Base-by-base conservation (phyloP, 2,113 vertebrate species). In the Ifrita kowaldi region DNA sequence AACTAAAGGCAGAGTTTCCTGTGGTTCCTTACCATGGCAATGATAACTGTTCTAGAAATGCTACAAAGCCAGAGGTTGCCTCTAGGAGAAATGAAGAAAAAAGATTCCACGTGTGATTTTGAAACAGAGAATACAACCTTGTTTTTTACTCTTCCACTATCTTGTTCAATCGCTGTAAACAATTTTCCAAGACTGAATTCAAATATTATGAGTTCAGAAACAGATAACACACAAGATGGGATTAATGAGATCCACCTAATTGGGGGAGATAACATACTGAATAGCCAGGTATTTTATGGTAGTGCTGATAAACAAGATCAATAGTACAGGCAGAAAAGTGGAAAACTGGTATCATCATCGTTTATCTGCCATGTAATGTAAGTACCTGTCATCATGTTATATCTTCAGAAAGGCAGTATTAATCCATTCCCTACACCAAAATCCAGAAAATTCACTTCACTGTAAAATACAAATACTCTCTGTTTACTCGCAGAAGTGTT, bases 221-320 rank as follows among this genome's bases (percentile, higher is more conserved):
- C 91, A 97, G 87, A 96, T 91, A 95, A 83, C 49, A 52, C 55
- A 94, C 49, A 83, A 89, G 81, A 62, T 79, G 49, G 20, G 47
- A 95, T 90, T 95, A 95, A 95, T 84, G 89, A 91, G 65, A 80
- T 84, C 84, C 57, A 80, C 53, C 16, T 95, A 91, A 96, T 73
- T 90, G 78, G 44, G 77, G 59, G 46, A 91, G 63, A 77, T 95
- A 97, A 84, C 69, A 87, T 79, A 89, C 59, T 81, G 89, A 94
- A 96, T 80, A 90, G 47, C 65, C 64, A 59, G 68, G 33, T 63
- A 76, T 95, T 97, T 97, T 94, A 92, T 93, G 65, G 65, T 78
- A 83, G 49, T 44, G 56, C 68, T 94, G 91, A 96, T 97, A 95
- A 95, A 91, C 50, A 90, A 94, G 87, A 97, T 95, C 91, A 95